Conservation (phyloP, 2,797 vertebrate genomes). For the Oceanodroma leucorhoa region DNA sequence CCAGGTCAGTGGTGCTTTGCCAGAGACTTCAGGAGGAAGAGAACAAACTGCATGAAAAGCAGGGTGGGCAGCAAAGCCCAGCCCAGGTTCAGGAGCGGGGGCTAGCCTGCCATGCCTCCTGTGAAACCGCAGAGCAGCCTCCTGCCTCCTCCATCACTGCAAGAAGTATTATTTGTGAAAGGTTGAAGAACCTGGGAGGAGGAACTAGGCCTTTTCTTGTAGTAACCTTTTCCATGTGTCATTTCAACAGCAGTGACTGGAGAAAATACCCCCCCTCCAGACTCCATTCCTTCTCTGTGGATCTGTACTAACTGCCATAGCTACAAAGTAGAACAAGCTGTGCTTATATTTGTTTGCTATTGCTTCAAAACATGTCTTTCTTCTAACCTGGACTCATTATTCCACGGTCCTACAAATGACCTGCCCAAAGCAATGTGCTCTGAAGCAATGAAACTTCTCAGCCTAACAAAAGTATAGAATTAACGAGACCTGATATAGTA, state of each 20-base stretch:
- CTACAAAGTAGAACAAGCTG: not conserved
- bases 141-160: not conserved
- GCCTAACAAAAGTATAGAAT: not conserved
- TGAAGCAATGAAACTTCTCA: not conserved
- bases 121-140: not conserved
- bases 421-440: not conserved
- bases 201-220: not conserved
- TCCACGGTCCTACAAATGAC: not conserved
- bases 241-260: not conserved
- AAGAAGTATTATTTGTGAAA: not conserved
- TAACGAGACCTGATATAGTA: not conserved
- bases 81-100: fast-evolving
- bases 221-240: not conserved
- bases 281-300: not conserved
- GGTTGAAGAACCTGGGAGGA: not conserved
- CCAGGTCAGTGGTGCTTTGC: not conserved
- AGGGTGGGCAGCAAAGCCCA: not conserved
- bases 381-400: not conserved
- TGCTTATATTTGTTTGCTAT: not conserved
- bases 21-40: not conserved
- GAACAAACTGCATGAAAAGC: not conserved
- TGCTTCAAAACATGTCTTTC: not conserved
- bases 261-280: not conserved
- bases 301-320: fast-evolving
- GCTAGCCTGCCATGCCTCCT: not conserved